Evolutionary conservation across 2,888 invertebrate genomes (phyloP).

Genomic region (Monochamus alternatus): DNA sequence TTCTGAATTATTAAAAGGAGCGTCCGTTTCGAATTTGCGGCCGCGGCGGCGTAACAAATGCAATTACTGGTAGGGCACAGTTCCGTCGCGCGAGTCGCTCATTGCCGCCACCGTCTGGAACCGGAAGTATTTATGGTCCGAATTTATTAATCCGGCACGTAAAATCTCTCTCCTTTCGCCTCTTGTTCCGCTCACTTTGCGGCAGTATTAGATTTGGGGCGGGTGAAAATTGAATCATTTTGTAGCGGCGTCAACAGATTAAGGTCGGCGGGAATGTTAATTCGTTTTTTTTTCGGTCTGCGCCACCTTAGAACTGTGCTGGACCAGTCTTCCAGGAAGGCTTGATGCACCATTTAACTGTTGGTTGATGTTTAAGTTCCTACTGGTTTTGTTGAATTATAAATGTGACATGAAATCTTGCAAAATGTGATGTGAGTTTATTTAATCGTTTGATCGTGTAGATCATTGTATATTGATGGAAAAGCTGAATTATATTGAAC

Average conservation of each 20-base stretch:
- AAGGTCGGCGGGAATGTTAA: conserved; percentile 46
- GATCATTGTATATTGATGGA: too few species aligned
- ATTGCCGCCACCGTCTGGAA: conserved; percentile 2
- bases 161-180: conserved; percentile 43
- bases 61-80: conserved; percentile 43
- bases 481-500: too few species aligned
- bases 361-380: too few species aligned
- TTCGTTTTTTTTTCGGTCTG: conserved; percentile 22
- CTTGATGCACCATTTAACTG: too few species aligned
- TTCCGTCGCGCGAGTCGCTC: conserved; percentile 41
- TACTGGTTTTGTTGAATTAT: too few species aligned
- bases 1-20: conserved; percentile 1
- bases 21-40: conserved; percentile 34
- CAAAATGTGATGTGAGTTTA: too few species aligned
- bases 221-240: conserved; percentile 53
- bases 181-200: conserved; percentile 50
- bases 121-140: conserved; percentile 45
- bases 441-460: too few species aligned
- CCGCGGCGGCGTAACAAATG: conserved; percentile 49
- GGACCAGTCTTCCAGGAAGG: neutral
- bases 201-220: conserved; percentile 50
- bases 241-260: conserved; percentile 51
- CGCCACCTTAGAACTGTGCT: neutral
- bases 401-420: too few species aligned
- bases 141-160: conserved; percentile 50